Base-by-base conservation (phyloP, 1,140 invertebrate genomes). In the Bombus balteatus region DNA sequence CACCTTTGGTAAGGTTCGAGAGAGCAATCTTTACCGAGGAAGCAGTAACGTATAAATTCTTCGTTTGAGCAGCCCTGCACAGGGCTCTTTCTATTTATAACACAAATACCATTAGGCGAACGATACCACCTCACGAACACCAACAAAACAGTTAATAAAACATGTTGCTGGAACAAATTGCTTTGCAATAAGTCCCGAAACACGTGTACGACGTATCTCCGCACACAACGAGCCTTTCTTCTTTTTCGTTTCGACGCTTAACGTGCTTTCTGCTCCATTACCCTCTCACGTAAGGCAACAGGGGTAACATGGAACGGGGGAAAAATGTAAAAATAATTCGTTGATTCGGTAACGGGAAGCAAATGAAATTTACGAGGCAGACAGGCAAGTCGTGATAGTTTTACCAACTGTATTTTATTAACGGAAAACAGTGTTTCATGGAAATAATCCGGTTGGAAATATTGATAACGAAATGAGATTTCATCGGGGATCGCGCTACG, bases 11-110 rank as follows among this genome's bases (percentile, higher is more conserved):
- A 81, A 80, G 74, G 8, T 59, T 53, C 65, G 13, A 34, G 47
- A 22, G 47, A 53, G 47, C 10, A 6, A 22, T 73, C 80, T 80
- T 85, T 74, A 66, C 65, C 68, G 47, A 62, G 70, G 65, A 57
- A 88, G 57, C 87, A 68, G 62, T 70, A 41, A 37, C 66, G 68
- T 88, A 89, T 89, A 89, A 89, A 89, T 89, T 89, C 87, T 80
- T 70, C 62, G 68, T 57, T 71, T 76, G 78, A 41, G 15, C 75
- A 86, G 77, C 74, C 39, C 80, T 39, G 22, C 70, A 37, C n/a
- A 6, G 4, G 10, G 43, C 32, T 81, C 70, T 71, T 22, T 15
- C 32, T 39, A 22, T 53, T 53, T 53, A 53, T 32, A 72, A 85
- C 73, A 66, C 28, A 53, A 43, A 85, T 75, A 79, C 57, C 53